phyloP scores from a whole-genome alignment of 2,113 vertebrate species.

The Oxygymnocypris stewartii region DNA sequence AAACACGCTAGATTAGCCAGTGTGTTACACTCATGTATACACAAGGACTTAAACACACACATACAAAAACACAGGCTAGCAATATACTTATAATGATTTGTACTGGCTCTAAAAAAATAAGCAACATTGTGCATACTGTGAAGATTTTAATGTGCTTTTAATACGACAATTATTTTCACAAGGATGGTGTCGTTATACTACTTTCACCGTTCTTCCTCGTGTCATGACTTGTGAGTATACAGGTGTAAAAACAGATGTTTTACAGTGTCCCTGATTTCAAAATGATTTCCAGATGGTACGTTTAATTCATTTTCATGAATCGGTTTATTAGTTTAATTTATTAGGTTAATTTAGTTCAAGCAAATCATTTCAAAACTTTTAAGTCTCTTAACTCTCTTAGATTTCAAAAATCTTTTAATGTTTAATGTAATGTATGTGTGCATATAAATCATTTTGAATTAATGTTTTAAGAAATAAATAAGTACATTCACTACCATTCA shows the following conservation, averaged over 20 bases:
- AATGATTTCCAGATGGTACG: not conserved
- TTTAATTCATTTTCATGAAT: not conserved
- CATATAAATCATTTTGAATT: not conserved
- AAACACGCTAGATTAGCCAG: not conserved
- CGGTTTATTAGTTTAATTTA: no score
- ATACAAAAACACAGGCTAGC: not conserved
- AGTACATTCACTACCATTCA: not conserved
- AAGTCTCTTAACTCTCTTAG: not conserved
- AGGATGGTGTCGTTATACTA: not conserved
- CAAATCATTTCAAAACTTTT: not conserved
- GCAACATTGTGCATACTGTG: not conserved
- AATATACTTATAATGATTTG: not conserved
- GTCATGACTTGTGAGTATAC: not conserved
- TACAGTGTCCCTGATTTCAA: not conserved
- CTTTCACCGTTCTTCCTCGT: not conserved
- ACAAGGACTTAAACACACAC: not conserved
- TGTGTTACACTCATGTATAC: not conserved
- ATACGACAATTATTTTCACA: not conserved
- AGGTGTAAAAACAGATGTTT: not conserved
- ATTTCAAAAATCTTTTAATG: not conserved
- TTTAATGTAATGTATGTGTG: not conserved
- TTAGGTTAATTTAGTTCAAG: not conserved
- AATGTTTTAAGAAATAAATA: not conserved
- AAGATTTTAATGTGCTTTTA: not conserved
- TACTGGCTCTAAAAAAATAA: not conserved